Conservation (phyloP, 2,113 vertebrate genomes). For the Sarotherodon lohbergeri region DNA sequence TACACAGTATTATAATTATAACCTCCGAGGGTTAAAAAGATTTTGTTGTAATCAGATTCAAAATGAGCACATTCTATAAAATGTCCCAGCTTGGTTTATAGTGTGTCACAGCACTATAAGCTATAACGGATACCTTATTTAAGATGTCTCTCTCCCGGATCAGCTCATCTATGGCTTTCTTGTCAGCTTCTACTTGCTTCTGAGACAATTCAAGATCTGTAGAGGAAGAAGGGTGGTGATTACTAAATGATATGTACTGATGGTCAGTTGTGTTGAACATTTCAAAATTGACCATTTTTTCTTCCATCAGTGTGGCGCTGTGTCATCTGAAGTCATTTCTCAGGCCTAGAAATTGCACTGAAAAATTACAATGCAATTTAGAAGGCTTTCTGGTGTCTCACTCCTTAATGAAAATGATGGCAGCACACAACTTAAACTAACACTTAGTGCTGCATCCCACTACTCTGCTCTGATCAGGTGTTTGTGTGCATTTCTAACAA, state of each 20-base stretch:
- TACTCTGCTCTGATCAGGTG: neutral
- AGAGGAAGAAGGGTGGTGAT: neutral
- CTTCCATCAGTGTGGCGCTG: neutral
- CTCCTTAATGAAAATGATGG: neutral
- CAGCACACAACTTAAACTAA: neutral
- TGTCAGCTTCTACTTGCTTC: constrained; percentile 84
- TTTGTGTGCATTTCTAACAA: neutral
- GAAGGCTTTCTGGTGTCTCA: neutral
- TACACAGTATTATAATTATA: neutral
- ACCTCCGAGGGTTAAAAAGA: fast-evolving
- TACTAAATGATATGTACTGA: neutral
- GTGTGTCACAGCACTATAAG: neutral
- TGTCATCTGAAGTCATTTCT: neutral
- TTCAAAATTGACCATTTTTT: neutral
- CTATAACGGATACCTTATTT: constrained; percentile 74
- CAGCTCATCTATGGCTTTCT: constrained; percentile 84
- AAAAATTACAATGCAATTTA: neutral
- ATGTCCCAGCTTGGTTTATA: neutral
- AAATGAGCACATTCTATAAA: neutral
- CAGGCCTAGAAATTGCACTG: neutral
- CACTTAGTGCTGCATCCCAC: neutral
- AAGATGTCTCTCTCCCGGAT: constrained; percentile 83
- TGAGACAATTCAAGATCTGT: constrained; percentile 82
- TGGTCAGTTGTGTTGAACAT: neutral
- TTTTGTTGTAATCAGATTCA: fast-evolving